Evolutionary conservation across 2,888 invertebrate genomes (phyloP), one percentile per base, ranked within the genome.

Genomic region (Cynaeus angustus): DNA sequence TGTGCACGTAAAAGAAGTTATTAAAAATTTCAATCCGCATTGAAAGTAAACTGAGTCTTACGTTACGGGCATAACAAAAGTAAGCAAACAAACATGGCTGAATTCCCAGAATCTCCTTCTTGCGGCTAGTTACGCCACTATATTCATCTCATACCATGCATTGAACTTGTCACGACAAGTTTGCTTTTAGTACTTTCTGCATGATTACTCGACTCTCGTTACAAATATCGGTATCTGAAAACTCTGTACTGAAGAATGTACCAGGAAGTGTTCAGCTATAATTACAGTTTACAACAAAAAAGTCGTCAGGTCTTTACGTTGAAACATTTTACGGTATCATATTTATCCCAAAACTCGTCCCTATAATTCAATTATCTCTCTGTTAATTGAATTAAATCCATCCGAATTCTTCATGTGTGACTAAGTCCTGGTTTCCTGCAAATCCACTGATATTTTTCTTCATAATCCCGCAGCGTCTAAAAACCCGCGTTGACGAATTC

Each of bases 281-380:
- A 21, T 21, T 21, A 21, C 4, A 21, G 21, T 21, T 21, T 21
- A 21, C 2, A 21, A 21, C 21, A 4, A 21, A 21, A 21, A 21
- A 21, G 21, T 21, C 21, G 4, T 21, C 21, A 21, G 4, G 1
- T 3, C 21, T 21, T 21, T 1, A 21, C 1, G 21, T n/a, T n/a
- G n/a, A n/a, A 21, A 21, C 21, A 3, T 21, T 4, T 21, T 21
- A 4, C 21, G 21, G 21, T 21, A 4, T 21, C 21, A 21, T 4
- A 21, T 21, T 21, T 3, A 21, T 21, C 21, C n/a, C n/a, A n/a
- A 21, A 21, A 21, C 37, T 7, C 37, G 37, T 37, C 37, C 37
- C 37, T n/a, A 37, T 37, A 7, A 37, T 37, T 37, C 37, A 37
- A 37, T 37, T 37, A 37, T n/a, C 37, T 30, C 30, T n/a, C n/a